Percentiles rank a stretch among this genome's conserved stretches.
Conservation (phyloP, 2,888 invertebrate genomes). For the Coelinius sp. region DNA sequence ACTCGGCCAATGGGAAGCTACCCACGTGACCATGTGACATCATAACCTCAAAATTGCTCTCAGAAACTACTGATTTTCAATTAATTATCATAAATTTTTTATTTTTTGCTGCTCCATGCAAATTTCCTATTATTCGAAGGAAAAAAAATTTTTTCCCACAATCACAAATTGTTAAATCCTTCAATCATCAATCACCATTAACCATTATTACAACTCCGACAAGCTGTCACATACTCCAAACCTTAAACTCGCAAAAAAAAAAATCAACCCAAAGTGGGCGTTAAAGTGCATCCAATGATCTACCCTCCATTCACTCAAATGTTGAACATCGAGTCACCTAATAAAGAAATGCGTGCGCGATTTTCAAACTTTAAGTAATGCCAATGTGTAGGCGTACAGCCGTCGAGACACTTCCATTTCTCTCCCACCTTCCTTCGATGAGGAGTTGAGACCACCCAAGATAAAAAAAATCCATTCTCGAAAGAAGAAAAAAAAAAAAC, state of each 20-base stretch:
- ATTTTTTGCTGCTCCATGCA: no score
- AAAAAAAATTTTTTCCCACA: no score
- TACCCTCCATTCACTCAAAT: conserved; percentile 4
- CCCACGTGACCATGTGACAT: no score
- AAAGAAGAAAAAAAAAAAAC: background rate
- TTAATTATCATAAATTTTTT: no score
- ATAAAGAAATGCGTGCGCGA: conserved; percentile 20
- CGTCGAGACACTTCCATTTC: conserved; percentile 23
- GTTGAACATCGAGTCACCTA: conserved; percentile 6
- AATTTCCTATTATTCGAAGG: no score
- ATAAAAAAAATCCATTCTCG: background rate
- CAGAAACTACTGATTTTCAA: no score
- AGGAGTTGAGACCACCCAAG: conserved; percentile 10
- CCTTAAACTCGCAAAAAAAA: background rate
- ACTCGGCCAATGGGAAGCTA: no score
- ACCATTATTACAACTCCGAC: no score
- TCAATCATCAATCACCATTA: no score
- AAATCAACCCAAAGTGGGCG: background rate
- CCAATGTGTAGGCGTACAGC: conserved; percentile 9
- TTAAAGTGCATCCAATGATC: conserved; percentile 16
- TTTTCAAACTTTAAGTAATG: background rate
- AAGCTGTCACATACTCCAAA: conserved; percentile 1
- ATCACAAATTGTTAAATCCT: no score
- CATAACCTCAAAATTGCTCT: no score
- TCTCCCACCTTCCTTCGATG: background rate